Evolutionary conservation across 2,888 invertebrate genomes (phyloP), one percentile per base, ranked within the genome.

Genomic region (Stegophylla sp.): DNA sequence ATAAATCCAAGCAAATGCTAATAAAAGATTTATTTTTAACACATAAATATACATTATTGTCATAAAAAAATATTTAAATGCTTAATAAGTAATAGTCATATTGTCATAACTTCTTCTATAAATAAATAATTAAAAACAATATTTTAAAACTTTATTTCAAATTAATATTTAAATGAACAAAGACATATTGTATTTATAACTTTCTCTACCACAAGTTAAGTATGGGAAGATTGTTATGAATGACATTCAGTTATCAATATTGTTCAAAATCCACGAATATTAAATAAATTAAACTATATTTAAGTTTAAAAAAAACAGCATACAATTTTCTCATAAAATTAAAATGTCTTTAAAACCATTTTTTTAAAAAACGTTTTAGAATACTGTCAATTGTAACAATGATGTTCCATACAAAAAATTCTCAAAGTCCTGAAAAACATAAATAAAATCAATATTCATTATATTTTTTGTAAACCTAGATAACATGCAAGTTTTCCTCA

Each of bases 391-490:
- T 63, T 34, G 23, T 23, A 74, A 75, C 28, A 51, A 34, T 64
- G 34, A 5, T 41, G 13, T 34, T 63, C 20, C 51, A 63, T 34
- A 34, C 45, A 45, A 15, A 61, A 73, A 26, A 63, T 34, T 13
- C 15, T 10, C 0, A 13, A 41, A 45, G 23, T 26, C 61, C 74
- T 75, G 63, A 56, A 63, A 74, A 74, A 75, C 23, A 56, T 48
- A 74, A 64, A 41, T 2, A 23, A 9, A 17, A 51, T 74, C 10
- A 51, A 20, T 48, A 63, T 74, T 13, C 3, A n/a, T n/a, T n/a
- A n/a, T n/a, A n/a, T 34, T 34, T 34, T 34, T 34, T 34, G n/a
- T n/a, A n/a, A n/a, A 34, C 34, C 3, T 34, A 34, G 34, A 34
- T 34, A 34, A 34, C 34, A 34, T 34, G 34, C 34, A 34, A 34